Base-by-base conservation (phyloP, 2,797 vertebrate species). In the Odontamblyopus lacepedii region DNA sequence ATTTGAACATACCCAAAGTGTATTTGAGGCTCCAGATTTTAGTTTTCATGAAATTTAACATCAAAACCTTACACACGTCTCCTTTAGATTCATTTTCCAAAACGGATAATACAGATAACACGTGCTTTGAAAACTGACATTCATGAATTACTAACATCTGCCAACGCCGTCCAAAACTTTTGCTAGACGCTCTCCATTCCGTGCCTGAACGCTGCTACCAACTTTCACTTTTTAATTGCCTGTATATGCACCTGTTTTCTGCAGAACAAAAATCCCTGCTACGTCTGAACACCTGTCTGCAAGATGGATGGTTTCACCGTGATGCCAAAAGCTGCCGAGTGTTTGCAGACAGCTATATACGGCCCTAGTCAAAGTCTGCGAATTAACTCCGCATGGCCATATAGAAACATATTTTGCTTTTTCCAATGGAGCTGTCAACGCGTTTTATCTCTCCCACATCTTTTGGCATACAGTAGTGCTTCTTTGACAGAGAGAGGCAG, bases 141-240 rank as follows among this genome's bases (percentile, higher is more conserved):
- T 56, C 27, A 60, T 60, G 15, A 2, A 60, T 60, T 18, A 60
- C 12, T 27, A 57, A 26, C 55, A 60, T 60, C 57, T 60, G 57
- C 27, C 57, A 60, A 15, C 2, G 29, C 57, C 18, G 57, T 63
- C 61, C 61, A 35, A 38, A 35, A 19, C 30, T 35, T 63, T 63
- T n/a, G 61, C 30, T n/a, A 32, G 30, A 63, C 30, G 11, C 4
- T 61, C 15, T 38, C 30, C 32, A 35, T 63, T 38, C 30, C 30
- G 30, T 19, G 29, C 29, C 61, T 63, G 30, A 63, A 38, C 19
- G 23, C 57, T 6, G 61, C 61, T n/a, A 9, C 61, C 23, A 63
- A 63, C 30, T 35, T 63, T 63, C 61, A 35, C 61, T 63, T 63
- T 63, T 63, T 63, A 63, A 63, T 63, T 63, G 62, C 62, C n/a